Conservation (phyloP, 1,140 invertebrate genomes). For the Armadillidium nasatum region DNA sequence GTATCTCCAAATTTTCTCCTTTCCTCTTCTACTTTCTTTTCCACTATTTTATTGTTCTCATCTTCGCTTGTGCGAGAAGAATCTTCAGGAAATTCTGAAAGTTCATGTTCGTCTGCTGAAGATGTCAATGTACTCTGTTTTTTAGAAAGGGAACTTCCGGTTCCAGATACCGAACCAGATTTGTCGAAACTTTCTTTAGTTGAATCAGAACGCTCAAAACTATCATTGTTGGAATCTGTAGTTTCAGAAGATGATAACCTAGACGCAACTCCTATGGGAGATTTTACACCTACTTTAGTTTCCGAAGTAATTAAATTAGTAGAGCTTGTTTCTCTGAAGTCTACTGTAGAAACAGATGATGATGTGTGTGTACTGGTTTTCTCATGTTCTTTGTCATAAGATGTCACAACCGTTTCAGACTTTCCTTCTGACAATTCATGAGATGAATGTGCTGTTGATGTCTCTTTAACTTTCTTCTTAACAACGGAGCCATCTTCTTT, state of each 20-base stretch:
- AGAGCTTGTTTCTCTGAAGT: background rate
- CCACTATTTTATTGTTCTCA: constrained; percentile 28
- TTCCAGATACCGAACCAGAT: background rate
- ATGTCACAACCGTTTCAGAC: constrained; percentile 17
- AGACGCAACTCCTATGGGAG: background rate
- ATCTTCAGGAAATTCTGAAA: constrained; percentile 17
- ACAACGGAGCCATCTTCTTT: constrained; percentile 29
- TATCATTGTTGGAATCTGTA: background rate
- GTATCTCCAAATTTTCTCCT: constrained; percentile 37
- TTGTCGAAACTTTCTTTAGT: background rate
- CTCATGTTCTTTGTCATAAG: background rate
- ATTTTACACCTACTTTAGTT: constrained; percentile 1
- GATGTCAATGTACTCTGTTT: constrained; percentile 5
- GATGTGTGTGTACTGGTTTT: background rate
- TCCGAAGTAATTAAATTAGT: background rate
- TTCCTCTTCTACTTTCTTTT: constrained; percentile 37
- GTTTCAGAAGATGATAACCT: background rate
- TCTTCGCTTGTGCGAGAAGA: constrained; percentile 36
- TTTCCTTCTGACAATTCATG: constrained; percentile 34
- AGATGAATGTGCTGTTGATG: constrained; percentile 21
- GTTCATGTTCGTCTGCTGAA: constrained; percentile 32
- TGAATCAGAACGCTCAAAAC: background rate
- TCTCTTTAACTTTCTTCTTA: constrained; percentile 32
- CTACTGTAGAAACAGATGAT: background rate
- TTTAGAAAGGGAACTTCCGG: background rate